phyloP scores from a whole-genome alignment of 2,113 vertebrate genomes.

The Thomomys bottae region DNA sequence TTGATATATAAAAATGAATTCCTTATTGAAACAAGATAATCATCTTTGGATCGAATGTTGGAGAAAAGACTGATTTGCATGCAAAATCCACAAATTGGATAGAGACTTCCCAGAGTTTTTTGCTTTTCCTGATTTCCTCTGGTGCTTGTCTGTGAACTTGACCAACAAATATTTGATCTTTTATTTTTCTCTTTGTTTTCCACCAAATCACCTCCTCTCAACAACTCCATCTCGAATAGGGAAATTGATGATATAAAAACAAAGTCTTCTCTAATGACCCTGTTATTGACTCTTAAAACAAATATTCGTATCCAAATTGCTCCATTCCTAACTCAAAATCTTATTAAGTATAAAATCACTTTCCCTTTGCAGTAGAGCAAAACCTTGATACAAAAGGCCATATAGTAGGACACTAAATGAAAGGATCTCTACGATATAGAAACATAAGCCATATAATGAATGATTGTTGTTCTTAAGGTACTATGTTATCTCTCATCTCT shows the following conservation, averaged over 20 bases:
- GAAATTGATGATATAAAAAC: neutral
- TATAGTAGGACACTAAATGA: no score
- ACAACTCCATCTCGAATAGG: neutral
- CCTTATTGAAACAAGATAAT: neutral
- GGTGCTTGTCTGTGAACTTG: constrained; percentile 2
- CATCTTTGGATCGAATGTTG: neutral
- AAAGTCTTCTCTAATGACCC: neutral
- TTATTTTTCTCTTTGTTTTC: constrained; percentile 35
- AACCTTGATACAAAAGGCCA: no score
- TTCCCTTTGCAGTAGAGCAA: neutral
- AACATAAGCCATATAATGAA: no score
- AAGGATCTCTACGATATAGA: no score
- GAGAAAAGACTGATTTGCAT: neutral
- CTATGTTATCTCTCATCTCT: no score
- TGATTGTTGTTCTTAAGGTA: no score
- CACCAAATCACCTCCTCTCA: neutral
- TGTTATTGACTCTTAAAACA: neutral
- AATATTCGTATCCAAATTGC: neutral
- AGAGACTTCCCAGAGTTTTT: neutral
- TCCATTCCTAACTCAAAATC: neutral
- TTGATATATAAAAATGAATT: neutral
- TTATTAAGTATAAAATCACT: constrained; percentile 1
- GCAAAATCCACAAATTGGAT: neutral
- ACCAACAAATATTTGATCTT: neutral
- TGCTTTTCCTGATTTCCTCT: neutral